phyloP scores from a whole-genome alignment of 2,113 vertebrate species.

The Perca flavescens region DNA sequence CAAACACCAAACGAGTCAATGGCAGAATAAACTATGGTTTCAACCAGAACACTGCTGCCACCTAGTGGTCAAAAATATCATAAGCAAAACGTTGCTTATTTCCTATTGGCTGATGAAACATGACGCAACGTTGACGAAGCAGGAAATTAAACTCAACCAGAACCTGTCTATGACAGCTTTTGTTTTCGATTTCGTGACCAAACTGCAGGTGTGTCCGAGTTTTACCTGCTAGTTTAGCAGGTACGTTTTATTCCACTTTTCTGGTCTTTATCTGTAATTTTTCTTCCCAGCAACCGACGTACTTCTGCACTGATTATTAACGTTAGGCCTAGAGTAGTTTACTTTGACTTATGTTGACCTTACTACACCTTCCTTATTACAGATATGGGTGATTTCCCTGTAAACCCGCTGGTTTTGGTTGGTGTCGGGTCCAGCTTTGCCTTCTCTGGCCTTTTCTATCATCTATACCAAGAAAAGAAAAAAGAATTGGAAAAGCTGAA shows the following conservation, averaged over 20 bases:
- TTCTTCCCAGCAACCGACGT: neutral
- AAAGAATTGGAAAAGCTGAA: constrained; percentile 75
- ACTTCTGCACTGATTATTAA: no score
- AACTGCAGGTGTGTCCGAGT: no score
- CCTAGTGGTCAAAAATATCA: constrained; percentile 5
- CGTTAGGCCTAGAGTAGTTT: neutral
- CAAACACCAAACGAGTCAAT: no score
- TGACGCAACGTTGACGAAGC: constrained; percentile 14
- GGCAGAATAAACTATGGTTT: no score
- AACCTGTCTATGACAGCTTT: neutral
- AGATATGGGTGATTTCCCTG: constrained; percentile 78
- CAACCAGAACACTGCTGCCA: constrained; percentile 16
- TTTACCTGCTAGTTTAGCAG: neutral
- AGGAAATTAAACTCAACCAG: constrained; percentile 50
- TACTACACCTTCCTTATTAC: neutral
- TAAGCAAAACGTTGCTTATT: rapidly evolving
- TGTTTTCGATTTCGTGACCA: constrained; percentile 25
- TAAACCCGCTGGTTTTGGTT: constrained; percentile 71
- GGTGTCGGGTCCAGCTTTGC: constrained; percentile 82
- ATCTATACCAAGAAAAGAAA: constrained; percentile 78
- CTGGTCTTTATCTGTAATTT: neutral
- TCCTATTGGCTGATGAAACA: constrained; percentile 50
- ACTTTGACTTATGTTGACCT: neutral
- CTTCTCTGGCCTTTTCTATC: constrained; percentile 82
- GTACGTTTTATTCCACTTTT: constrained; percentile 1